Base-by-base conservation (phyloP, 2,888 invertebrate species). In the Tetramorium bicarinatum region DNA sequence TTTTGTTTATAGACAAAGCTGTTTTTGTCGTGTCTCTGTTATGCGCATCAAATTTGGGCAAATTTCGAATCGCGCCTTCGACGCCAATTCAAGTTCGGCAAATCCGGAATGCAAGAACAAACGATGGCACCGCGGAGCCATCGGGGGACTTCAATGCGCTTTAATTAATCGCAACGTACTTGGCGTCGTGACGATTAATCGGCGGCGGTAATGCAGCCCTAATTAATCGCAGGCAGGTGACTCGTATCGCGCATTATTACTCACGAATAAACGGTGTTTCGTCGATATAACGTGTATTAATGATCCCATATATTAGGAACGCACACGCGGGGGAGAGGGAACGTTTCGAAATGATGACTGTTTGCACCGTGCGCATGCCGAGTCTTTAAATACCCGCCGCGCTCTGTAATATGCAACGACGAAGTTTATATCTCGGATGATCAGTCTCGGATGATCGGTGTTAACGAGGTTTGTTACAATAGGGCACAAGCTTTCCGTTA, bases 391-490 rank as follows among this genome's bases (percentile, higher is more conserved):
- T 21, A 38, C 18, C 41, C 9, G 41, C 52, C 34, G 41, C 38
- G 47, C n/a, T 56, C 9, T 52, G 72, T 47, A 59, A 80, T 47
- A 15, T 15, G 67, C 41, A 62, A n/a, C n/a, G 49, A n/a, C 52
- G 15, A 76, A 71, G 62, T 82, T 84, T 15, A 76, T 47, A 62
- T 38, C 15, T 56, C 64, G 25, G 41, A 41, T 44, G 44, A 25
- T 62, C 54, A 62, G 74, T 75, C 52, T 77, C 56, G 62, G 69
- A 69, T 64, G 79, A 83, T 83, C 80, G 67, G 47, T 71, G 61
- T 82, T 82, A 85, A 86, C 74, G 77, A 86, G 82, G 79, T 84
- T 67, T 54, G 69, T 82, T 82, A 71, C 69, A 66, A 59, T 69
- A 21, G 74, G 15, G 77, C 66, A 44, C 29, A 34, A 29, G 61